Evolutionary conservation across 2,888 invertebrate species (phyloP), one percentile per base, ranked within the genome.

Genomic region (Eupithecia vulgata): DNA sequence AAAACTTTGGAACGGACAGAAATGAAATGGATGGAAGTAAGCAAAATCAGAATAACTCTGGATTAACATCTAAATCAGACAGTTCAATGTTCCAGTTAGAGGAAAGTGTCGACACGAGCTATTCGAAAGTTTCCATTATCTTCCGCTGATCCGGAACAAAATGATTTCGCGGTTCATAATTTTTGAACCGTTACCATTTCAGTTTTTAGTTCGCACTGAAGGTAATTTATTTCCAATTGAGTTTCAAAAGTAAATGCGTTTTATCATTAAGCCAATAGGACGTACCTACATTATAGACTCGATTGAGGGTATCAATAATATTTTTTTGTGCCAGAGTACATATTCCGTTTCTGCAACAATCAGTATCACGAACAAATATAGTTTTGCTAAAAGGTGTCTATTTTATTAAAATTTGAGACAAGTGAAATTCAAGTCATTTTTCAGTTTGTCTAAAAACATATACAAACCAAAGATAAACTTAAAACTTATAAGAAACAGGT

Each of bases 141-240:
- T 59, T 64, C 67, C 40, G 30, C 61, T 68, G 68, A 66, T 48
- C 76, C 71, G 71, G 74, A 77, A 78, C 75, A 10, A 65, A 77
- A 70, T 68, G 72, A 73, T 74, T 69, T 78, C 70, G 66, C 69
- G 73, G 59, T 74, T 69, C 72, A 68, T 71, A 74, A 75, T 77
- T 77, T 74, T 71, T 70, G 71, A 71, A 78, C 80, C 76, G 78
- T 80, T 78, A 76, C 67, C 64, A 64, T 70, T 75, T 72, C 62
- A 35, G 68, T 71, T 67, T 71, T 70, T 67, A 67, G 71, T 66
- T 67, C 34, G 57, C 66, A 71, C 48, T 67, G 59, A 30, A 59
- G 42, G 25, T 61, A 40, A 40, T 48, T 57, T 61, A 17, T 10
- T 35, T 62, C 69, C 12, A 57, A 25, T 57, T 57, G 57, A 25